A percentile compares a stretch with the other conserved stretches of the same genome.
phyloP scores from a whole-genome alignment of 1,140 invertebrate genomes.

The Neoseiulus cucumeris region DNA sequence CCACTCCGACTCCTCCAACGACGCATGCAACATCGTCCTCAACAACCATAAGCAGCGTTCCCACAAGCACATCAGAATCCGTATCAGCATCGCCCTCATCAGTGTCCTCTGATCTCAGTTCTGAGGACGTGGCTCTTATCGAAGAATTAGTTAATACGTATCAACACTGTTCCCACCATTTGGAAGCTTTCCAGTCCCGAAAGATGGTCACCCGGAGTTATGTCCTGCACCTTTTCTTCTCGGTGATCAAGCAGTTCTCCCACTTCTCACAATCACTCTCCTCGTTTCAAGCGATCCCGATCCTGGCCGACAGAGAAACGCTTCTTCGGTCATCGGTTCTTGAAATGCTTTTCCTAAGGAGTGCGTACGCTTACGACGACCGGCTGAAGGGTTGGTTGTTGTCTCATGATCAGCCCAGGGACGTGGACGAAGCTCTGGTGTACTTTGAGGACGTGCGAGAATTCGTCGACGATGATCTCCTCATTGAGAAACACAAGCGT shows the following conservation, averaged over 20 bases:
- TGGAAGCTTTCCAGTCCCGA: background rate
- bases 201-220: constrained; percentile 15
- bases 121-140: constrained; percentile 17
- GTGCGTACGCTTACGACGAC: constrained; percentile 24
- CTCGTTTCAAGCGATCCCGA: constrained; percentile 27
- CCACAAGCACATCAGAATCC: background rate
- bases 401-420: background rate
- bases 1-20: background rate
- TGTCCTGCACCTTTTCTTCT: constrained; percentile 26
- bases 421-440: background rate
- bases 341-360: constrained; percentile 33
- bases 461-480: background rate
- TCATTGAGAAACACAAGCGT: background rate
- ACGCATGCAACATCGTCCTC: background rate
- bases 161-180: constrained; percentile 15
- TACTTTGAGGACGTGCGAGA: constrained; percentile 7
- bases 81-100: background rate
- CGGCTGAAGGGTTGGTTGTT: constrained; percentile 20
- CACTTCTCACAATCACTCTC: constrained; percentile 23
- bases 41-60: background rate
- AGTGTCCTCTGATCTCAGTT: constrained; percentile 5
- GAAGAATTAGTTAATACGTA: constrained; percentile 18
- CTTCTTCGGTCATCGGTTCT: constrained; percentile 32
- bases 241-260: constrained; percentile 24
- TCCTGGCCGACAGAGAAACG: constrained; percentile 29